A percentile compares a stretch with the other conserved stretches of the same genome.
Evolutionary conservation across 2,888 invertebrate species (phyloP).

Genomic region (Diarsia rubi): DNA sequence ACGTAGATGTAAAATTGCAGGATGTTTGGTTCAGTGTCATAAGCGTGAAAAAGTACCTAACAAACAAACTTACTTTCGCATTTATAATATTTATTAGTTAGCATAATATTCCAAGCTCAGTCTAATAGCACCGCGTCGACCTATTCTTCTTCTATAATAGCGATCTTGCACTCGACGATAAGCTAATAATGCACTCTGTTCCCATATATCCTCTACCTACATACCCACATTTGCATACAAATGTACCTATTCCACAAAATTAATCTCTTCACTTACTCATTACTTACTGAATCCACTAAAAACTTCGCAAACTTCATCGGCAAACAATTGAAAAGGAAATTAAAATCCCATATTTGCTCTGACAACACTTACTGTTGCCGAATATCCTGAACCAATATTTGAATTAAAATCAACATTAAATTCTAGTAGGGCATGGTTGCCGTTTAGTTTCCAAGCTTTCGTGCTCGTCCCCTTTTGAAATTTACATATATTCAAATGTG

Average conservation of each 20-base stretch:
- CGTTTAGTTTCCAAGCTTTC: conserved; percentile 64
- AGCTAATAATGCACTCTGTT: conserved; percentile 20
- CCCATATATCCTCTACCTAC: conserved; percentile 3
- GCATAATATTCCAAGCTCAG: not conserved
- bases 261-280: conserved; percentile 25
- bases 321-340: conserved; percentile 43
- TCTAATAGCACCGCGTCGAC: not conserved
- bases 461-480: conserved; percentile 65
- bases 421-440: conserved; percentile 37
- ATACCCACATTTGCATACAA: conserved; percentile 33
- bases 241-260: conserved; percentile 25
- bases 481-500: conserved; percentile 84
- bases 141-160: conserved; percentile 14
- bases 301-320: conserved; percentile 8
- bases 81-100: not conserved
- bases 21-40: too few species aligned
- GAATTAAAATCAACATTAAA: conserved; percentile 67
- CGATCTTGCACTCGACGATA: conserved; percentile 43
- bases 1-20: too few species aligned
- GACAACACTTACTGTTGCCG: conserved; percentile 19
- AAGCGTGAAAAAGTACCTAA: too few species aligned
- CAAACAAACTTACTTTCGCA: too few species aligned
- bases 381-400: conserved; percentile 57
- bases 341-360: conserved; percentile 52
- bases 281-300: conserved; percentile 10